Percentiles rank a stretch among this genome's conserved stretches.
These are phyloP conservation scores for Lepidotrigona ventralis DNA, from an alignment of 1,140 invertebrate genomes.

Conservation along the genomic window DNA sequence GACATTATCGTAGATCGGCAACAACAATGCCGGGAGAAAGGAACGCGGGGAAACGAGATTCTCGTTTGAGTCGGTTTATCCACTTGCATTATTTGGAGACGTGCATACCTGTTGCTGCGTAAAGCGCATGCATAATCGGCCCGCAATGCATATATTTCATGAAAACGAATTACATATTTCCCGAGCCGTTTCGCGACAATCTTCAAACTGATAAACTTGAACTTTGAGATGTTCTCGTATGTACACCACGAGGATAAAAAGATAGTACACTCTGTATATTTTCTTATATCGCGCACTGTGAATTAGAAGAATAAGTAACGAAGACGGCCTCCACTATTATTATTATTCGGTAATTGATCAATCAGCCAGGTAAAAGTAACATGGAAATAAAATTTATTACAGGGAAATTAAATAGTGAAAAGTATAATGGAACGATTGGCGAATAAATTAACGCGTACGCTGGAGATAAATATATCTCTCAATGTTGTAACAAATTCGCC, in stretches of 20 bases:
- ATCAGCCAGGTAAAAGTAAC: too few species aligned
- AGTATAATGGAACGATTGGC: too few species aligned
- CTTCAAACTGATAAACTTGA: conserved; percentile 34
- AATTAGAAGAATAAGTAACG: too few species aligned
- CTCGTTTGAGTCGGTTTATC: conserved; percentile 1
- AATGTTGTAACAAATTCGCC: too few species aligned
- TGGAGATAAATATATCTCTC: too few species aligned
- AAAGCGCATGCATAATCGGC: conserved; percentile 45
- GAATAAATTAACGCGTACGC: too few species aligned
- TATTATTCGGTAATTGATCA: too few species aligned
- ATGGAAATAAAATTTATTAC: too few species aligned
- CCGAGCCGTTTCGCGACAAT: conserved; percentile 19
- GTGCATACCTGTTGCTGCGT: conserved; percentile 39
- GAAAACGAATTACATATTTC: conserved; percentile 32
- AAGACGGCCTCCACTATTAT: too few species aligned
- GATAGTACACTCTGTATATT: too few species aligned
- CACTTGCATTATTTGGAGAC: conserved; percentile 21
- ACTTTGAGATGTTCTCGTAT: conserved; percentile 4
- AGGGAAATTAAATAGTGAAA: too few species aligned
- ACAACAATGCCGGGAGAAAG: not conserved
- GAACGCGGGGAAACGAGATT: conserved; percentile 13
- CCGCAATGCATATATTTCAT: conserved; percentile 38
- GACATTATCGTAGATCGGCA: not conserved
- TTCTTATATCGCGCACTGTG: too few species aligned
- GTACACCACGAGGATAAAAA: not conserved